Evolutionary conservation across 2,888 invertebrate genomes (phyloP).

Genomic region (Ceratothoa steindachneri): DNA sequence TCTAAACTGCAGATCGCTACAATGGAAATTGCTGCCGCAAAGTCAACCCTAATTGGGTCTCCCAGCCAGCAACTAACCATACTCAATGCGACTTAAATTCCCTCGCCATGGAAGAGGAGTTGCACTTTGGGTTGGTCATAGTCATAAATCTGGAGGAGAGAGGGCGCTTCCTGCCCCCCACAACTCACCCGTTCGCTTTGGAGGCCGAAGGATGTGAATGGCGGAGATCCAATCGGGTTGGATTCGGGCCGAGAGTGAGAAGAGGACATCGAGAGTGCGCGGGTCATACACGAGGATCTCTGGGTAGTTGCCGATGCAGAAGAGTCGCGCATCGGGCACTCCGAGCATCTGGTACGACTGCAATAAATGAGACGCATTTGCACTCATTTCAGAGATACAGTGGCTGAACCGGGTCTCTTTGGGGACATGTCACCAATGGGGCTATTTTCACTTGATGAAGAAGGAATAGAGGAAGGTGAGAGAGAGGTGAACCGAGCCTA

Average conservation of each 20-base stretch:
- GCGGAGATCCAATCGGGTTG: slow-evolving; percentile 99
- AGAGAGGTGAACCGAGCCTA: not conserved
- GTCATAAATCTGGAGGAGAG: too few species aligned
- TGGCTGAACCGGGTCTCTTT: not conserved
- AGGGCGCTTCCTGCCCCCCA: too few species aligned
- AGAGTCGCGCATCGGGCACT: slow-evolving; percentile 76
- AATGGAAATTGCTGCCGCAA: too few species aligned
- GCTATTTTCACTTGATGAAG: not conserved
- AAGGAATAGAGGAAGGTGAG: not conserved
- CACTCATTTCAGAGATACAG: not conserved
- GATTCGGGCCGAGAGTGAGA: slow-evolving; percentile 86
- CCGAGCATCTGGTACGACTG: slow-evolving; percentile 79
- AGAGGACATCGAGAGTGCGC: slow-evolving; percentile 84
- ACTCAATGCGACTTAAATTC: too few species aligned
- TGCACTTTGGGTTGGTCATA: too few species aligned
- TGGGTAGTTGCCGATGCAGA: slow-evolving; percentile 97
- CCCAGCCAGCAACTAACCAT: too few species aligned
- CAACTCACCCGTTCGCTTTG: slow-evolving; percentile 62
- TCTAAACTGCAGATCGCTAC: too few species aligned
- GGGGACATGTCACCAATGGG: too few species aligned
- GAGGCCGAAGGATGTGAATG: slow-evolving; percentile 72
- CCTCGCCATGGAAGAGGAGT: too few species aligned
- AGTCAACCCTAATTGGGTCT: too few species aligned
- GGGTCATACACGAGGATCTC: slow-evolving; percentile 97
- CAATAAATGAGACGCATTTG: slow-evolving; percentile 48